Percentiles rank a stretch among this genome's conserved stretches.
phyloP scores from a whole-genome alignment of 2,797 vertebrate species.

The Lepus townsendii region DNA sequence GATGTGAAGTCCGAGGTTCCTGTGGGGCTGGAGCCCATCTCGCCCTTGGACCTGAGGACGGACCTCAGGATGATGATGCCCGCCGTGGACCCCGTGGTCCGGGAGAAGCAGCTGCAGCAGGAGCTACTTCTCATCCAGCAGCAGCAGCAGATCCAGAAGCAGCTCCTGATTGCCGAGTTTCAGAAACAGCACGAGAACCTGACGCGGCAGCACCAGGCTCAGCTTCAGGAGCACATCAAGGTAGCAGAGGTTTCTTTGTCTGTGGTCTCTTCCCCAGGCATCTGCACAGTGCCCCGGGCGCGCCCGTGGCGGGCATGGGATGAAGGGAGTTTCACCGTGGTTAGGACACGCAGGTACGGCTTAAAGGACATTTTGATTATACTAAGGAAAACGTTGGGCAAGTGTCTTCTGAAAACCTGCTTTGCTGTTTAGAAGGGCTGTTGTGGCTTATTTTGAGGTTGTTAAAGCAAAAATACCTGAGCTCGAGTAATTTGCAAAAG shows the following conservation, averaged over 20 bases:
- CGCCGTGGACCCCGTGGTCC: slow-evolving; percentile 94
- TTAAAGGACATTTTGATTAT: slow-evolving; percentile 66
- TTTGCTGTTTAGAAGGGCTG: neutral
- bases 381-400: neutral
- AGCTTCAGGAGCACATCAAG: slow-evolving; percentile 99
- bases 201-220: slow-evolving; percentile 98
- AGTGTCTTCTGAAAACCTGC: neutral
- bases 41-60: slow-evolving; percentile 96
- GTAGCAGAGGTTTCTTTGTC: slow-evolving; percentile 90
- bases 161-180: slow-evolving; percentile 98
- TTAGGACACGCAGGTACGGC: neutral
- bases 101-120: slow-evolving; percentile 98
- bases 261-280: neutral
- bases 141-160: slow-evolving; percentile 99
- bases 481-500: too few species aligned
- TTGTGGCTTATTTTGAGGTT: too few species aligned
- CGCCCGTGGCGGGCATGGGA: too few species aligned
- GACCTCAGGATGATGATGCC: slow-evolving; percentile 97
- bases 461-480: too few species aligned
- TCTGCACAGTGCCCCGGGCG: neutral
- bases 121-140: slow-evolving; percentile 98
- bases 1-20: slow-evolving; percentile 96
- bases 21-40: slow-evolving; percentile 93
- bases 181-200: slow-evolving; percentile 99
- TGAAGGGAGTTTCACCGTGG: neutral